Evolutionary conservation across 2,113 vertebrate species (phyloP), one percentile per base, ranked within the genome.

Genomic region (Plectropomus leopardus): DNA sequence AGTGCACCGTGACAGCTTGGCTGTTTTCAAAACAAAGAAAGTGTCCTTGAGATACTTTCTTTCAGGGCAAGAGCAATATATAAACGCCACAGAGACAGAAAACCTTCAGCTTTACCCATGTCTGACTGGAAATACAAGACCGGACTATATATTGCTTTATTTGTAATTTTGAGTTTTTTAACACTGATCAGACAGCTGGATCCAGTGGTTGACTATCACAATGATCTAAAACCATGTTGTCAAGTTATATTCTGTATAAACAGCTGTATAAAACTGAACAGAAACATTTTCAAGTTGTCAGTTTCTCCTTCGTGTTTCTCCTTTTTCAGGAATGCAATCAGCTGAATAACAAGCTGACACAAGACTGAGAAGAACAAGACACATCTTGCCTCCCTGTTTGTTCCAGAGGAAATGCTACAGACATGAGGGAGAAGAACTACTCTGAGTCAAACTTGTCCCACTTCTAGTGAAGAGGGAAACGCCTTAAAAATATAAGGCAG

Each of bases 1-100:
- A 79, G 72, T 58, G 73, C 76, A 86, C 65, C 80, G 61, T 11
- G 76, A 91, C 85, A 77, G 76, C 50, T 58, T 9, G 5, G 24
- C 78, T 93, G 83, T 91, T 93, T 79, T 72, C 88, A 83, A 84
- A 83, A 87, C 83, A 91, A 87, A 92, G 80, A 53, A 11, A 36
- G 5, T 47, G 86, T 89, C 83, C 78, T 83, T 24, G 47, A 85
- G 78, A 63, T 64, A 55, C 55, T 78, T 63, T 71, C 51, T 64
- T 57, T 76, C 61, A 64, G 32, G 72, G 69, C 0, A 1, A 71
- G 50, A 32, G 55, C 44, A 47, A 67, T 40, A 10, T n/a, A 4
- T 23, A 71, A 75, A 80, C 0, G 1, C 42, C 0, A n/a, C 40
- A 34, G 42, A 53, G 59, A 70, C 53, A 60, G 58, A 57, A 72